Base-by-base conservation (phyloP, 2,888 invertebrate species). In the Chrysolina americana region DNA sequence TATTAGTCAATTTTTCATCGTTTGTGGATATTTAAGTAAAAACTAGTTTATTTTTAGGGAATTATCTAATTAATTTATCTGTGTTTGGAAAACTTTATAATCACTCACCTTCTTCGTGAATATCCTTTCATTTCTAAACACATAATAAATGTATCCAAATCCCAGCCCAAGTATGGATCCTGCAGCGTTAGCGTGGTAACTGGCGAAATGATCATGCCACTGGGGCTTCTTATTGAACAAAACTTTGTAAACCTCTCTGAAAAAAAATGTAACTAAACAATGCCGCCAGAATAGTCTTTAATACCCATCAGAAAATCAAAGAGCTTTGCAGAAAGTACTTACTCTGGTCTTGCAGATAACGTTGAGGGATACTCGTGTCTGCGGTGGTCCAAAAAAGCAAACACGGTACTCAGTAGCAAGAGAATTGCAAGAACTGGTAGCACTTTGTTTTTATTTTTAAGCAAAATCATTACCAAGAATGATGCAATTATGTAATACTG, bases 401-500 rank as follows among this genome's bases (percentile, higher is more conserved):
- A 59, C 8, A 80, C 15, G 53, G 82, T 77, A 56, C 78, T 79
- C 3, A 79, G 19, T 6, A 70, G 56, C 15, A 84, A 65, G 19
- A 73, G 65, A 5, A 62, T 48, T 23, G 78, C 75, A 8, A 84
- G 74, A 19, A 82, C 73, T 11, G 70, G 50, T 66, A 76, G 78
- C 19, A 76, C 71, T 53, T 64, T 73, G 2, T 73, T 71, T 47
- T 63, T 73, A 17, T 65, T 69, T 59, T 74, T 77, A 10, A 74
- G 44, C 56, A 79, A 28, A 15, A 73, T 21, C 70, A 84, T 73
- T 15, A 77, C 44, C 23, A 79, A 28, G 47, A 75, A 70, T 64
- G 85, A 65, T 15, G 81, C 79, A 23, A 84, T 41, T 63, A 84
- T 75, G 76, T 86, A 87, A 56, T 85, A 77, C 71, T 87, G 87